Evolutionary conservation across 2,888 invertebrate species (phyloP).

Genomic region (Empis livida): DNA sequence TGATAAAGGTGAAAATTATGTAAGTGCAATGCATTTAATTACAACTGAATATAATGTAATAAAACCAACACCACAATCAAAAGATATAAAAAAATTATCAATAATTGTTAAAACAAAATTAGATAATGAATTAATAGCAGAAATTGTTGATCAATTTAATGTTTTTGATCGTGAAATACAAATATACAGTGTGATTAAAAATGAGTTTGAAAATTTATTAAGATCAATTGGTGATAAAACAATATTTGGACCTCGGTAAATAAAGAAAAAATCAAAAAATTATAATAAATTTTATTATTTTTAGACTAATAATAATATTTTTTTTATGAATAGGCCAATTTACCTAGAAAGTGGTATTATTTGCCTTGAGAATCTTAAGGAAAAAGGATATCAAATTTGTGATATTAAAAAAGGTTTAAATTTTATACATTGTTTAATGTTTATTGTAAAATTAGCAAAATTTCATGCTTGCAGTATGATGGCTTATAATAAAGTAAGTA

Average conservation of each 20-base stretch:
- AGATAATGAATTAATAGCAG: conserved; percentile 17
- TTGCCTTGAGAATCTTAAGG: conserved; percentile 41
- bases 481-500: conserved; percentile 37
- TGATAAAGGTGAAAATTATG: conserved; percentile 23
- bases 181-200: conserved; percentile 18
- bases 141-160: conserved; percentile 21
- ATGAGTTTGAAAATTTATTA: conserved; percentile 15
- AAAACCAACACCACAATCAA: conserved; percentile 5
- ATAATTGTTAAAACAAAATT: conserved; percentile 22
- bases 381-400: conserved; percentile 37
- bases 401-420: conserved; percentile 39
- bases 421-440: conserved; percentile 35
- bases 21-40: conserved; percentile 20
- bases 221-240: conserved; percentile 16
- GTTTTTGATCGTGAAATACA: conserved; percentile 19
- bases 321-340: conserved; percentile 14
- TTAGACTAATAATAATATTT: not conserved
- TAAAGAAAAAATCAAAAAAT: conserved; percentile 5
- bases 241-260: conserved; percentile 21
- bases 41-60: conserved; percentile 13
- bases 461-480: conserved; percentile 42
- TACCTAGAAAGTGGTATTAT: conserved; percentile 21
- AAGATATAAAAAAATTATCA: conserved; percentile 9
- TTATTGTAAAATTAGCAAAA: conserved; percentile 38
- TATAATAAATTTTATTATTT: not conserved